Conservation (phyloP, 2,113 vertebrate genomes). For the Callionymus lyra region DNA sequence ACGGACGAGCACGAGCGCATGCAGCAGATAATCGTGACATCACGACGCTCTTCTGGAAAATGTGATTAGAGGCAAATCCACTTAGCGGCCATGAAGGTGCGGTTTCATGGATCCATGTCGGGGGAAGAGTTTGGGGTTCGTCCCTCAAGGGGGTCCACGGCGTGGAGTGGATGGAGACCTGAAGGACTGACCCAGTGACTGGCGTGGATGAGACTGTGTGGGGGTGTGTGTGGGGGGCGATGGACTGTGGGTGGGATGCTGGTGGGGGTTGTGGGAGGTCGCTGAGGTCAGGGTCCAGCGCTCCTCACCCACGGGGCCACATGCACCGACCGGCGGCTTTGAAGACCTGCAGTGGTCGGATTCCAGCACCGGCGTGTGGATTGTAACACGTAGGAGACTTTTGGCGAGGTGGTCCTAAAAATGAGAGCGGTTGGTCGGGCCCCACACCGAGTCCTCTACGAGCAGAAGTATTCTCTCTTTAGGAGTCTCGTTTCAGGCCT, state of each 20-base stretch:
- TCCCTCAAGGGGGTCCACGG: too few relatives aligned
- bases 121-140: too few relatives aligned
- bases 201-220: constrained; percentile 7
- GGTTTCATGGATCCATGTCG: too few relatives aligned
- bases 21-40: background rate
- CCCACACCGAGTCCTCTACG: too few relatives aligned
- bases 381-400: constrained; percentile 55
- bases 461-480: too few relatives aligned
- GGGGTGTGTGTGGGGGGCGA: constrained; percentile 17
- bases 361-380: constrained; percentile 60
- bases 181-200: constrained; percentile 18
- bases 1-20: background rate
- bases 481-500: too few relatives aligned
- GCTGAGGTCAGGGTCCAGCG: constrained; percentile 55
- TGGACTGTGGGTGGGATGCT: constrained; percentile 6
- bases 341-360: constrained; percentile 45
- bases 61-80: background rate
- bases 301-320: constrained; percentile 50
- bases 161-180: background rate
- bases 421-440: constrained; percentile 34
- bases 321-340: constrained; percentile 27
- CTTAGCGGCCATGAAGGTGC: too few relatives aligned
- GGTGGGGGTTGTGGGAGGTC: constrained; percentile 38
- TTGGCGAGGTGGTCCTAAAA: constrained; percentile 57
- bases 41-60: constrained; percentile 9